Conservation (phyloP, 2,797 vertebrate genomes). For the Sebastes nivosus region DNA sequence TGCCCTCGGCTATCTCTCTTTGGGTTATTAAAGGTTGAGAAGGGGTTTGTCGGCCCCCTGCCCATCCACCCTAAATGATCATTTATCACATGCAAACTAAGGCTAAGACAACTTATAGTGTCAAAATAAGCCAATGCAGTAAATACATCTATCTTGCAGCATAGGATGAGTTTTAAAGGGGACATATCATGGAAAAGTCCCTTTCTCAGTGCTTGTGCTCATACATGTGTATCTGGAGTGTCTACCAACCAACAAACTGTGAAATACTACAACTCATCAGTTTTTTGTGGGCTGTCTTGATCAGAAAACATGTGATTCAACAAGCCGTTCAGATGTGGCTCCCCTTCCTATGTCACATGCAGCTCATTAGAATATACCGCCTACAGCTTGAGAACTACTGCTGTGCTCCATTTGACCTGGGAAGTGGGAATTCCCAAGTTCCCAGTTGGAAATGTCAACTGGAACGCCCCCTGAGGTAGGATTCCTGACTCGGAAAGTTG, state of each 20-base stretch:
- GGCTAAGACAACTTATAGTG: not conserved
- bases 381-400: too few species aligned
- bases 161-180: not conserved
- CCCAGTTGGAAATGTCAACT: too few species aligned
- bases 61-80: not conserved
- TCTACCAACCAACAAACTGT: not conserved
- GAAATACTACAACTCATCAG: not conserved
- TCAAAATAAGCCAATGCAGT: not conserved
- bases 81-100: conserved; percentile 7
- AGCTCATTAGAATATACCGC: not conserved
- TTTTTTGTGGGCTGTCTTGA: too few species aligned
- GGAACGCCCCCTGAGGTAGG: too few species aligned
- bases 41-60: not conserved
- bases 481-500: too few species aligned
- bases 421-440: too few species aligned
- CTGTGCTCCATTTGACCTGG: too few species aligned
- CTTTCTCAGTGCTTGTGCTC: too few species aligned
- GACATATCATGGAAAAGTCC: not conserved
- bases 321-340: too few species aligned
- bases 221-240: not conserved
- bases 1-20: conserved; percentile 19
- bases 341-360: not conserved
- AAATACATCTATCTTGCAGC: not conserved
- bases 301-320: too few species aligned
- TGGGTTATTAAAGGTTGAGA: conserved; percentile 28